Base-by-base conservation (phyloP, 2,113 vertebrate species). In the Megaceryle maxima region DNA sequence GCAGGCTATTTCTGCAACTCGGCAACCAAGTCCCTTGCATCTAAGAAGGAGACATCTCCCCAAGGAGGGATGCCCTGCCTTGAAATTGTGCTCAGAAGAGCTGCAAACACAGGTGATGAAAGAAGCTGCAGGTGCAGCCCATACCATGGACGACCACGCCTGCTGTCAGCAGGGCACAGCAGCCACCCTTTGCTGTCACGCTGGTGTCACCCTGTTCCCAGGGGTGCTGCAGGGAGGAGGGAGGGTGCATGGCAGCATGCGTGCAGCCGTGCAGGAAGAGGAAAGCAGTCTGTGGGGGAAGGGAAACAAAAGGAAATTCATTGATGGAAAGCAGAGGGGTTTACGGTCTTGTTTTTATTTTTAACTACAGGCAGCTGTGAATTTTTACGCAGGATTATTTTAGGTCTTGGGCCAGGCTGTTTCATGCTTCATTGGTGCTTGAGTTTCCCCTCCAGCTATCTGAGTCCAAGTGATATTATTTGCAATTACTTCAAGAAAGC, bases 401-500 rank as follows among this genome's bases (percentile, higher is more conserved):
- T 86, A 79, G 66, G 50, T 83, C 67, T 95, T 9, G 1, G 69
- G 33, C 77, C 90, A 94, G 75, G 81, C 83, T 83, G 83, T 87
- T 94, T 96, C 96, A 91, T 60, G 87, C 87, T 83, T 90, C 60
- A 2, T 67, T 0, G 4, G 26, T 77, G 85, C 53, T 79, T 72
- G 81, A 73, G 37, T 55, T 92, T 89, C 53, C 85, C 94, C 68
- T 93, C 83, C 46, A 92, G 88, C 88, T 96, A 46, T 94, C 86
- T 91, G 75, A 94, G 92, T 92, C 68, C 89, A 85, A 94, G 80
- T 84, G 85, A 97, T 95, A 82, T 74, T 90, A 87, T 94, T 94
- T 88, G 91, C 95, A 92, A 90, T 97, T 93, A 69, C 86, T 92
- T 88, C 72, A 88, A 95, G 78, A 97, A 94, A 92, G 83, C 86